A percentile compares a stretch with the other conserved stretches of the same genome.
These are phyloP conservation scores for Sesia bembeciformis DNA, from an alignment of 2,888 invertebrate species.

Conservation along the genomic window DNA sequence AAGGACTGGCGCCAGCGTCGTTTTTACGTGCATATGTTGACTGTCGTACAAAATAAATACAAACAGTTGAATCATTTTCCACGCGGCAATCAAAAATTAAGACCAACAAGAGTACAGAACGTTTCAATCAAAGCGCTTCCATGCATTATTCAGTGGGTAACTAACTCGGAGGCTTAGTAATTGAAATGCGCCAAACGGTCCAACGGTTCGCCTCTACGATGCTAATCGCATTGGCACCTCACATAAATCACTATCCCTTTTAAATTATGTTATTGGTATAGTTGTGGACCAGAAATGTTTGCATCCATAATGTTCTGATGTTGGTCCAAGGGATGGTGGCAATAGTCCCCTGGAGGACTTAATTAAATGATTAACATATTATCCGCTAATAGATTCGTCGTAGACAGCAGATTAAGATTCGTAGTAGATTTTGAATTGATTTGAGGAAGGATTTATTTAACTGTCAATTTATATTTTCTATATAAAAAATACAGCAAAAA, in stretches of 20 bases:
- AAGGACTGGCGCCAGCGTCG: too few relatives aligned
- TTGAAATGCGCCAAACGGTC: slow-evolving; percentile 42
- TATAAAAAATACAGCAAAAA: too few relatives aligned
- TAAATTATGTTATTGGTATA: slow-evolving; percentile 9
- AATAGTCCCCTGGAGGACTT: neutral
- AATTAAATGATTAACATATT: neutral
- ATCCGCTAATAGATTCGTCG: neutral
- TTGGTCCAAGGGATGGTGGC: neutral
- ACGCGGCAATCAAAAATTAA: slow-evolving; percentile 34
- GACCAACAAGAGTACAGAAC: slow-evolving; percentile 28
- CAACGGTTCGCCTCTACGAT: slow-evolving; percentile 31
- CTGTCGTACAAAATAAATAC: too few relatives aligned
- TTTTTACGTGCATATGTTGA: too few relatives aligned
- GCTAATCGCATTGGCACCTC: slow-evolving; percentile 43
- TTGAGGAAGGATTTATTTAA: too few relatives aligned
- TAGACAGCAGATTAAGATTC: neutral
- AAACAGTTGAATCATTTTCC: neutral
- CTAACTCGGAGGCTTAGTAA: slow-evolving; percentile 24
- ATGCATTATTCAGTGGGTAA: slow-evolving; percentile 44
- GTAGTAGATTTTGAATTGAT: too few relatives aligned
- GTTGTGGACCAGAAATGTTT: slow-evolving; percentile 4
- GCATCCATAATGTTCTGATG: neutral
- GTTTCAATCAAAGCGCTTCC: slow-evolving; percentile 40
- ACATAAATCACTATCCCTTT: slow-evolving; percentile 33
- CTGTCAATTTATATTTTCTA: too few relatives aligned